Evolutionary conservation across 2,888 invertebrate species (phyloP), one percentile per base, ranked within the genome.

Genomic region (Dascillus cervinus): DNA sequence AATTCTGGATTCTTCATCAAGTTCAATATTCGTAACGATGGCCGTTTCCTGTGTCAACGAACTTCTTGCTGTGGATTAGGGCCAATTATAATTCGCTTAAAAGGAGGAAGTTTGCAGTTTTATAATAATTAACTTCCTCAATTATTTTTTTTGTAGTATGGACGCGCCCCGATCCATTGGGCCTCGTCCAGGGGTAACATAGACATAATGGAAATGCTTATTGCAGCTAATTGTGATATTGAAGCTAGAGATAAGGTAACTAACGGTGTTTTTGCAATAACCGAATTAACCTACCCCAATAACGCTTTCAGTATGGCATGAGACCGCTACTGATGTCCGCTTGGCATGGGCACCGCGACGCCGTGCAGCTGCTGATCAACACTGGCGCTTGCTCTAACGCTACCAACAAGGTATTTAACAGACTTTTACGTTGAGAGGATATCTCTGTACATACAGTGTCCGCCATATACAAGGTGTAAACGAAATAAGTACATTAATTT

Each of bases 101-200:
- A n/a, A n/a, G n/a, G n/a, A n/a, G n/a, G n/a, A n/a, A n/a, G n/a
- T n/a, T n/a, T n/a, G n/a, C n/a, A n/a, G 6, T 17, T 17, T 6
- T 17, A 17, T 4, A 6, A 17, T 8, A 17, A 6, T 17, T 17
- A 6, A 17, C 4, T 17, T 17, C 6, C 6, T 17, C 11, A 12
- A 12, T 22, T 11, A 19, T 25, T 22, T 10, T 25, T 22, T n/a
- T 34, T 37, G 1, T 64, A 82, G 82, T 82, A 81, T 56, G 81
- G 81, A 11, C 63, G 82, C 33, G 79, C 81, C 4, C 82, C 82
- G 6, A 77, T 82, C 43, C 82, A 82, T 56, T 81, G 81, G 82
- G 82, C 82, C 6, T 77, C 82, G 0, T 81, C 81, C 27, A 64
- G 77, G 34, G 82, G 82, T 22, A 81, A 79, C 55, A 74, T 77